Evolutionary conservation across 2,113 vertebrate species (phyloP).

Genomic region (Podiceps cristatus): DNA sequence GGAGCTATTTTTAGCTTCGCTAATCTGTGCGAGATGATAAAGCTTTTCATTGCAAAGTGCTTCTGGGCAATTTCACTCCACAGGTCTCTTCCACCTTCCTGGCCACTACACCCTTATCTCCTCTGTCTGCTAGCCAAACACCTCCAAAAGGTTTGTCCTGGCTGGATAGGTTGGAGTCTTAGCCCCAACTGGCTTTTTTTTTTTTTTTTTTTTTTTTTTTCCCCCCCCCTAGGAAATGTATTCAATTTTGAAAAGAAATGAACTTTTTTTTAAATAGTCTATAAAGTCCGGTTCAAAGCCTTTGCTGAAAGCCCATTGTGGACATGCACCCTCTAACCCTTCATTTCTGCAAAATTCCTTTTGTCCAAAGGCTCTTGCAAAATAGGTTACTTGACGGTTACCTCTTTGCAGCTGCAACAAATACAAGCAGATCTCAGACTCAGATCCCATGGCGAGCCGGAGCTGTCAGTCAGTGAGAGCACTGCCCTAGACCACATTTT

Average conservation of each 20-base stretch:
- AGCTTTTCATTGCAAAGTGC: constrained; percentile 71
- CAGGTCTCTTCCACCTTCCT: constrained; percentile 11
- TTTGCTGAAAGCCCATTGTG: background rate
- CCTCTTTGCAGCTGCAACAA: background rate
- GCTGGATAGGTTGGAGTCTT: background rate
- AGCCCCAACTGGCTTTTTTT: background rate
- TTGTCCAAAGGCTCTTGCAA: background rate
- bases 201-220: background rate
- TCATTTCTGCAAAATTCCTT: background rate
- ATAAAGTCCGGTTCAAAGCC: background rate
- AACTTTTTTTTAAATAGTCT: background rate
- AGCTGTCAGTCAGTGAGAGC: background rate
- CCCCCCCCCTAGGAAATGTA: background rate
- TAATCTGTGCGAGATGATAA: constrained; percentile 79
- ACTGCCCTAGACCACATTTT: rapidly evolving
- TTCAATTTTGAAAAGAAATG: background rate
- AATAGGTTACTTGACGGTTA: background rate
- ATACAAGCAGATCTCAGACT: background rate
- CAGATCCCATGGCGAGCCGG: background rate
- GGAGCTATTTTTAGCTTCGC: constrained; percentile 73
- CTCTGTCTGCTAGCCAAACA: background rate
- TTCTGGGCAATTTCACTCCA: constrained; percentile 77
- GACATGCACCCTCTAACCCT: background rate
- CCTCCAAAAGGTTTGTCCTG: background rate
- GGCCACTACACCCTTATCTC: constrained; percentile 37